Evolutionary conservation across 2,888 invertebrate species (phyloP).

Genomic region (Eurois occulta): DNA sequence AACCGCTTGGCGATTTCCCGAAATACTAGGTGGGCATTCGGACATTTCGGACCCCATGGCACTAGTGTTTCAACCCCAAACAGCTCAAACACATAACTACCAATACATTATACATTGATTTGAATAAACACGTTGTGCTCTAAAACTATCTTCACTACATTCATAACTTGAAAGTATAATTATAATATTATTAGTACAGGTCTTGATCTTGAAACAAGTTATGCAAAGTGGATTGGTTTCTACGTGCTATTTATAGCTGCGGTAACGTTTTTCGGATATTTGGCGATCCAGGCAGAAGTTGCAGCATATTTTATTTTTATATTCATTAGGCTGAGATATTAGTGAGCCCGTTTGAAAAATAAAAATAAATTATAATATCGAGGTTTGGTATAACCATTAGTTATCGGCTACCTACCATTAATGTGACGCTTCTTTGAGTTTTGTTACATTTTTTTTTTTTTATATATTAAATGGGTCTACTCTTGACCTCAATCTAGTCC

Average conservation of each 20-base stretch:
- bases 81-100: no score
- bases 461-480: no score
- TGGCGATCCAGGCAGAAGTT: background rate
- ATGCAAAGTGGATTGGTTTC: conserved; percentile 10
- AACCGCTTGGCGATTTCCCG: no score
- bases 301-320: background rate
- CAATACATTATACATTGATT: conserved; percentile 1
- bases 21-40: no score
- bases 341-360: background rate
- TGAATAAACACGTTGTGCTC: background rate
- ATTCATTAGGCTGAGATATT: background rate
- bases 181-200: background rate
- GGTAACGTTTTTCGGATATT: background rate
- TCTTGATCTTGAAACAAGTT: conserved; percentile 32
- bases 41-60: no score
- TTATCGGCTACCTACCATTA: background rate
- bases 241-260: conserved; percentile 1
- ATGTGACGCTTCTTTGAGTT: background rate
- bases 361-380: background rate
- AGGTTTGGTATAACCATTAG: background rate
- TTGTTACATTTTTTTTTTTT: no score
- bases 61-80: no score
- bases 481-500: no score
- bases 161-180: no score
- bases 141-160: background rate